phyloP scores from a whole-genome alignment of 2,113 vertebrate species.

The Trogon melanurus region DNA sequence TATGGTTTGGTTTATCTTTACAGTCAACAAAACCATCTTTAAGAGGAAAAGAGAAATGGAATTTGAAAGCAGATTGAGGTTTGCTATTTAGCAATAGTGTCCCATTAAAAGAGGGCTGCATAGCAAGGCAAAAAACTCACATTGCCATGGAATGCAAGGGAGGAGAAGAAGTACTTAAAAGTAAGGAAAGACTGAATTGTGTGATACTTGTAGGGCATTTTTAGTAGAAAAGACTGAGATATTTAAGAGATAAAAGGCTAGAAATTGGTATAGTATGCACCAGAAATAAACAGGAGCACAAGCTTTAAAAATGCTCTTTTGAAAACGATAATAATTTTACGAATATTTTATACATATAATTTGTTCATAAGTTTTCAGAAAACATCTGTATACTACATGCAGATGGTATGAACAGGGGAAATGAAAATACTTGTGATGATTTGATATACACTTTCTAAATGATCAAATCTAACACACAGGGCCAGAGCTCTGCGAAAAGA shows the following conservation, averaged over 20 bases:
- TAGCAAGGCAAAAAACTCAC: background rate
- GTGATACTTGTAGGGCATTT: background rate
- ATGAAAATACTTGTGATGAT: background rate
- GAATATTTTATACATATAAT: background rate
- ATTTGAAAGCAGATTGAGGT: background rate
- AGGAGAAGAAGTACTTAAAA: background rate
- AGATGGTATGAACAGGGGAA: background rate
- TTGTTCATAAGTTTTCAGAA: background rate
- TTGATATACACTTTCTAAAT: rapidly evolving
- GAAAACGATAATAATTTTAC: rapidly evolving
- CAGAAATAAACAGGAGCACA: background rate
- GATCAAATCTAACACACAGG: background rate
- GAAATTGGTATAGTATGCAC: background rate
- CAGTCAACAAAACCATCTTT: background rate
- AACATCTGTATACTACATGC: background rate
- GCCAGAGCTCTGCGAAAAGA: background rate
- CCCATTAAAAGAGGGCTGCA: background rate
- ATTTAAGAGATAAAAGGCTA: background rate
- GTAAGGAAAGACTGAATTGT: background rate
- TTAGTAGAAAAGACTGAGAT: background rate
- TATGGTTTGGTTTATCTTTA: background rate
- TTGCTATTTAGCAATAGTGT: background rate
- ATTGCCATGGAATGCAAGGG: background rate
- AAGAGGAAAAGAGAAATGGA: background rate
- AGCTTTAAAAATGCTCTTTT: background rate